Evolutionary conservation across 2,113 vertebrate species (phyloP).

Genomic region (Rhinoptilus africanus): DNA sequence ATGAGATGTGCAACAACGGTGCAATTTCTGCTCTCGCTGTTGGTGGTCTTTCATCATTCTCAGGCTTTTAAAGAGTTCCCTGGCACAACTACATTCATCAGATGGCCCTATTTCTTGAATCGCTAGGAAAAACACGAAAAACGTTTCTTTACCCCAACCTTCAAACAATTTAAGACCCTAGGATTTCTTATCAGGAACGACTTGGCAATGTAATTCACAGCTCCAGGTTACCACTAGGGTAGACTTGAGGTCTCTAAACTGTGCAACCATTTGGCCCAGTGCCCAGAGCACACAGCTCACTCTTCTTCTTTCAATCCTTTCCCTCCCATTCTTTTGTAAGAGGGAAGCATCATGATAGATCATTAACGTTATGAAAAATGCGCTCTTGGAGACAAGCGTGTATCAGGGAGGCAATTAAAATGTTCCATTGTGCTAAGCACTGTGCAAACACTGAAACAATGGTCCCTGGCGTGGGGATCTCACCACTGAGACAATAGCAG

Average conservation of each 20-base stretch:
- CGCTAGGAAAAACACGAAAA: not conserved
- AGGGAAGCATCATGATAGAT: not conserved
- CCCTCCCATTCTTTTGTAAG: not conserved
- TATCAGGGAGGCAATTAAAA: conserved; percentile 27
- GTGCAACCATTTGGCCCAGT: not conserved
- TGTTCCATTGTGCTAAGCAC: conserved; percentile 3
- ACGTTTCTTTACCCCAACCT: not conserved
- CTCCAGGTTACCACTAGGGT: not conserved
- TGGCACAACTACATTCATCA: not conserved
- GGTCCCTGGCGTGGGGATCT: not conserved
- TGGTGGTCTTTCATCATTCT: not conserved
- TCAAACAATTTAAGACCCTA: not conserved
- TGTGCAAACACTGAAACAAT: conserved; percentile 19
- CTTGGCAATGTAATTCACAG: not conserved
- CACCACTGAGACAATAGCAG: conserved; percentile 9
- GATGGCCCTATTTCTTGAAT: not conserved
- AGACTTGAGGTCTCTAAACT: not conserved
- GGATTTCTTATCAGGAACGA: not conserved
- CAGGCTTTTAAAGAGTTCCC: not conserved
- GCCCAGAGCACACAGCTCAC: not conserved
- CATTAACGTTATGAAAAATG: conserved; percentile 9
- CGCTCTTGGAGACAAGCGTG: not conserved
- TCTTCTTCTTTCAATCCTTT: not conserved
- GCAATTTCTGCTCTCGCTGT: not conserved
- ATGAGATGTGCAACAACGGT: not conserved